phyloP scores from a whole-genome alignment of 2,797 vertebrate genomes.

The Anguilla megastoma region DNA sequence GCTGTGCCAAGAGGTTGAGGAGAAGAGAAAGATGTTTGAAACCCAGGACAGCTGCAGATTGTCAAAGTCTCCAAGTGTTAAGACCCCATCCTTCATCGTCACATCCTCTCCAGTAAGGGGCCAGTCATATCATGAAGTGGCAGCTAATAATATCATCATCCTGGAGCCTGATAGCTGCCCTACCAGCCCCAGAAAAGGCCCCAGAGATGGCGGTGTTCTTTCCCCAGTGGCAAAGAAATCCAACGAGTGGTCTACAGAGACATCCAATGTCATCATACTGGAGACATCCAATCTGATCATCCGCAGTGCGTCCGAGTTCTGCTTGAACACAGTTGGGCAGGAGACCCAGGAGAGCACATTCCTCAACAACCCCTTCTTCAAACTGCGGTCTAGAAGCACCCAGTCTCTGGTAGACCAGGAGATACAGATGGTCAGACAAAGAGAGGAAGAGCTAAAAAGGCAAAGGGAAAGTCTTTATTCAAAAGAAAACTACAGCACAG shows the following conservation, averaged over 20 bases:
- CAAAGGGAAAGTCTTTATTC: slow-evolving; percentile 69
- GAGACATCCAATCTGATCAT: slow-evolving; percentile 77
- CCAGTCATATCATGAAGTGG: slow-evolving; percentile 62
- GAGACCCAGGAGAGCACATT: slow-evolving; percentile 73
- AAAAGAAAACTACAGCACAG: slow-evolving; percentile 60
- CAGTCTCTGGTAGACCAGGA: slow-evolving; percentile 78
- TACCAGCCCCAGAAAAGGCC: slow-evolving; percentile 50
- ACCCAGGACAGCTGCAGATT: slow-evolving; percentile 48
- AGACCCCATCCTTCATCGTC: slow-evolving; percentile 75
- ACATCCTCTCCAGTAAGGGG: slow-evolving; percentile 72
- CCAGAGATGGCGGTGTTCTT: slow-evolving; percentile 46
- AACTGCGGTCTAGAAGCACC: slow-evolving; percentile 75
- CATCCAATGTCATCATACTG: slow-evolving; percentile 71
- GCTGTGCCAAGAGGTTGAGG: slow-evolving; percentile 53
- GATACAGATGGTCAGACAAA: slow-evolving; percentile 72
- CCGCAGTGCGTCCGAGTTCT: slow-evolving; percentile 75
- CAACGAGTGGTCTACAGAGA: slow-evolving; percentile 64
- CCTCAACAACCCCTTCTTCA: slow-evolving; percentile 80
- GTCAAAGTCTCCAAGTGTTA: slow-evolving; percentile 67
- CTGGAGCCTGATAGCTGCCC: slow-evolving; percentile 63
- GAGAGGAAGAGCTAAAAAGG: slow-evolving; percentile 76
- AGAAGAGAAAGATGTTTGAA: slow-evolving; percentile 55
- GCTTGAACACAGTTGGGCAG: slow-evolving; percentile 67
- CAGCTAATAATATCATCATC: slow-evolving; percentile 69
- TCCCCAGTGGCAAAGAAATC: slow-evolving; percentile 39